Conservation (phyloP, 2,888 invertebrate genomes). For the Nomada ruficornis region DNA sequence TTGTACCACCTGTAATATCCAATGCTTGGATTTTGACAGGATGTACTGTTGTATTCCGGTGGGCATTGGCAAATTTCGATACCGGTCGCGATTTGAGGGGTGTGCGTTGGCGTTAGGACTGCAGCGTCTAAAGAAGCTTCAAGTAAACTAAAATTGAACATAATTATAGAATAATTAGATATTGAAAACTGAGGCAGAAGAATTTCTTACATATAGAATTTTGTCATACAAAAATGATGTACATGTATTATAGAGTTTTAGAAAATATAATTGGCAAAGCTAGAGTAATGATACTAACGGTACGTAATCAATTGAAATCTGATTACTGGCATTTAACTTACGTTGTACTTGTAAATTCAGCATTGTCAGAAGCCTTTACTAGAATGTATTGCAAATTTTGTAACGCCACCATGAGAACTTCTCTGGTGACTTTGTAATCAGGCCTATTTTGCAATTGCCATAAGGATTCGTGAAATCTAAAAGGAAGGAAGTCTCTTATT, state of each 20-base stretch:
- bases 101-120: constrained; percentile 88
- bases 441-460: constrained; percentile 89
- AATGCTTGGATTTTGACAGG: constrained; percentile 94
- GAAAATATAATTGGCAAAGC: no score
- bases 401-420: constrained; percentile 95
- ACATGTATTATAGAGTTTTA: no score
- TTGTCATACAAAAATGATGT: neutral
- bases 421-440: constrained; percentile 87
- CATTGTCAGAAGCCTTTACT: constrained; percentile 89
- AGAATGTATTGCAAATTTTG: constrained; percentile 93
- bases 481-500: constrained; percentile 16
- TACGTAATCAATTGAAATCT: no score
- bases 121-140: constrained; percentile 94
- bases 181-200: neutral
- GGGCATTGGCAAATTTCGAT: constrained; percentile 96
- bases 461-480: constrained; percentile 90
- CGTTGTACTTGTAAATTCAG: constrained; percentile 87
- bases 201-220: neutral
- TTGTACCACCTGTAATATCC: constrained; percentile 93
- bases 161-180: neutral
- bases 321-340: constrained; percentile 77
- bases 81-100: constrained; percentile 90
- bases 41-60: constrained; percentile 91
- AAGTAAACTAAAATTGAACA: constrained; percentile 85
- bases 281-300: no score